Percentiles rank a stretch among this genome's conserved stretches.
These are phyloP conservation scores for Limonius californicus DNA, from an alignment of 1,140 invertebrate genomes.

Conservation along the genomic window DNA sequence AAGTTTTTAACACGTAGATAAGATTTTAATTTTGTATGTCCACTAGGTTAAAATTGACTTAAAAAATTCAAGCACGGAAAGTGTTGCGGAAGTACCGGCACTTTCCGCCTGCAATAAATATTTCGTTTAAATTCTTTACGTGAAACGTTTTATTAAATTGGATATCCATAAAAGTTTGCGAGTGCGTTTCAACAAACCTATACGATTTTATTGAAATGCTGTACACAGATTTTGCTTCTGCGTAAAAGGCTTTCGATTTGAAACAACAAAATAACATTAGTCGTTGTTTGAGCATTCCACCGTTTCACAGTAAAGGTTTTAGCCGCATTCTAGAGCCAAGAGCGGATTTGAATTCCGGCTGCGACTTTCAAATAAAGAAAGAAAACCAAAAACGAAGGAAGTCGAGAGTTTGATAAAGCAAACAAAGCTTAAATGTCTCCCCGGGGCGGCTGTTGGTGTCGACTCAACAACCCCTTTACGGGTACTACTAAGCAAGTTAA, in stretches of 20 bases:
- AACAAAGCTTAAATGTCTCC: constrained; percentile 34
- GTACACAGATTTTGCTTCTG: constrained; percentile 9
- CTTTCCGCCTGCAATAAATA: too few relatives aligned
- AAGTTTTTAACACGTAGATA: constrained; percentile 12
- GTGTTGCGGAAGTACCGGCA: too few relatives aligned
- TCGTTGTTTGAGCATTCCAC: constrained; percentile 19
- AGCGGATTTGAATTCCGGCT: constrained; percentile 28
- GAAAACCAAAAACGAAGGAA: constrained; percentile 29
- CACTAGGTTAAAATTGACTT: too few relatives aligned
- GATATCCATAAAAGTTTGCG: neutral
- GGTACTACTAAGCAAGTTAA: neutral
- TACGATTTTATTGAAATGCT: constrained; percentile 1
- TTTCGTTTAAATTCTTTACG: too few relatives aligned
- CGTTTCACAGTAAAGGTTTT: constrained; percentile 21
- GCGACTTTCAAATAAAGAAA: constrained; percentile 27
- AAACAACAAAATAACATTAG: constrained; percentile 28
- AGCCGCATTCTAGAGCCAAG: constrained; percentile 18
- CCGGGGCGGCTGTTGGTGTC: constrained; percentile 19
- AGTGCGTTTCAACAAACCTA: neutral
- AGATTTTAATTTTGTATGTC: neutral
- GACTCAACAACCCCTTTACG: constrained; percentile 10
- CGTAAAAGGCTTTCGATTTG: constrained; percentile 20
- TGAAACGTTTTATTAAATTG: too few relatives aligned
- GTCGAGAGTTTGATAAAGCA: constrained; percentile 32
- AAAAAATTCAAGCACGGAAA: too few relatives aligned